Evolutionary conservation across 2,888 invertebrate species (phyloP).

Genomic region (Halocaridina rubra): DNA sequence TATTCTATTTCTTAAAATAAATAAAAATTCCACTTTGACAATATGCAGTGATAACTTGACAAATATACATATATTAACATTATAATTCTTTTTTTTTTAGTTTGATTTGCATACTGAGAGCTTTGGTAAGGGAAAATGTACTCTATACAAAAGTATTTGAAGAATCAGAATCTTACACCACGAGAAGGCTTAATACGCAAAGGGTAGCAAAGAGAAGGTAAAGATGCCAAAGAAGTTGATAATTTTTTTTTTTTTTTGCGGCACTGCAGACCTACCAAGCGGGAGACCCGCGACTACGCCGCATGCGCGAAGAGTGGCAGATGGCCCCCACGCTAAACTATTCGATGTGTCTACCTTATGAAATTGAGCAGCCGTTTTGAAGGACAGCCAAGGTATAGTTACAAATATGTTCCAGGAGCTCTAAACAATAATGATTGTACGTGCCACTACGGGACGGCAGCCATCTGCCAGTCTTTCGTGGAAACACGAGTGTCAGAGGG

Average conservation of each 20-base stretch:
- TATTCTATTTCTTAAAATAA: too few species aligned
- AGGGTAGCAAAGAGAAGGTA: neutral
- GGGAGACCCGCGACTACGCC: neutral
- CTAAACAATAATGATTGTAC: conserved; percentile 51
- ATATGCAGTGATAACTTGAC: neutral
- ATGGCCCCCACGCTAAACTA: conserved; percentile 52
- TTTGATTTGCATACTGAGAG: neutral
- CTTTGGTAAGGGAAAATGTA: too few species aligned
- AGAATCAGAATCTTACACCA: too few species aligned
- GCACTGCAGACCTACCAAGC: neutral
- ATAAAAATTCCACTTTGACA: neutral
- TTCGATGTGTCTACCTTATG: conserved; percentile 59
- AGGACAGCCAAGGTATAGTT: conserved; percentile 34
- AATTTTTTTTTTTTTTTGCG: neutral
- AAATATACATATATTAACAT: neutral
- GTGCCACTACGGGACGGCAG: conserved; percentile 46
- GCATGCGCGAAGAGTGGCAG: conserved; percentile 43
- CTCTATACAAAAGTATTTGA: too few species aligned
- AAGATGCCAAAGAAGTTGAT: neutral
- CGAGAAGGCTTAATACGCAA: too few species aligned
- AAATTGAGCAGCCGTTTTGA: conserved; percentile 58
- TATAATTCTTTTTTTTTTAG: neutral
- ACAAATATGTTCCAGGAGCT: conserved; percentile 28
- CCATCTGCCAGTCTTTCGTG: conserved; percentile 48
- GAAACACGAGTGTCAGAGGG: conserved; percentile 42